Evolutionary conservation across 2,888 invertebrate genomes (phyloP).

Genomic region (Pimpla rufipes): DNA sequence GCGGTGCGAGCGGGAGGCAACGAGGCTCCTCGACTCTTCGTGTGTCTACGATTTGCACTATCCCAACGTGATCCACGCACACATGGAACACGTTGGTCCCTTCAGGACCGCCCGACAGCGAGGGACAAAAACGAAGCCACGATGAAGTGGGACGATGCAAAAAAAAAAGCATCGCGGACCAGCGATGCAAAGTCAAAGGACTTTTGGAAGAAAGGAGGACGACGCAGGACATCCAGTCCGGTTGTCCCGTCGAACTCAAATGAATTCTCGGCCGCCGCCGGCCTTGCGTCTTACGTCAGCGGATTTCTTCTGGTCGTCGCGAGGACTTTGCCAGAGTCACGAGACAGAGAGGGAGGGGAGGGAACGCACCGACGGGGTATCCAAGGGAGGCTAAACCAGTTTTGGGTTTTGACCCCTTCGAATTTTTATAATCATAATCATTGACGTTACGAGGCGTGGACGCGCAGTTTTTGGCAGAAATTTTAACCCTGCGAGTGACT

Average conservation of each 20-base stretch:
- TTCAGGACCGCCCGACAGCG: constrained; percentile 8
- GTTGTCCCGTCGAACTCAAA: background rate
- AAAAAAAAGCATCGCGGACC: background rate
- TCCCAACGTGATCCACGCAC: constrained; percentile 3
- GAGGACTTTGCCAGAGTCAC: constrained; percentile 14
- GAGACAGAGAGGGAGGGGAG: constrained; percentile 19
- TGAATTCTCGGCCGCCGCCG: constrained; percentile 4
- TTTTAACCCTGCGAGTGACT: too few species aligned
- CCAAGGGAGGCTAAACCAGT: constrained; percentile 70
- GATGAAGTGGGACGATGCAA: constrained; percentile 13
- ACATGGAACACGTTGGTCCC: background rate
- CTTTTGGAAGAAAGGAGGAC: background rate
- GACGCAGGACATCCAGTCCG: background rate
- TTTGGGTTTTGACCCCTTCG: constrained; percentile 67
- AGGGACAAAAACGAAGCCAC: constrained; percentile 25
- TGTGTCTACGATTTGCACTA: background rate
- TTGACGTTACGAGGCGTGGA: background rate
- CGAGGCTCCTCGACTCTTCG: constrained; percentile 35
- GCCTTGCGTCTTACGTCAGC: constrained; percentile 61
- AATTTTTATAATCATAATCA: constrained; percentile 32
- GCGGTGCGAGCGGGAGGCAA: constrained; percentile 13
- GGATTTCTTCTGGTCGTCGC: constrained; percentile 56
- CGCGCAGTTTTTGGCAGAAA: background rate
- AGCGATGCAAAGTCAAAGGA: background rate
- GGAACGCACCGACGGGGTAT: constrained; percentile 21